phyloP scores from a whole-genome alignment of 2,797 vertebrate species.

The Thunnus albacares region DNA sequence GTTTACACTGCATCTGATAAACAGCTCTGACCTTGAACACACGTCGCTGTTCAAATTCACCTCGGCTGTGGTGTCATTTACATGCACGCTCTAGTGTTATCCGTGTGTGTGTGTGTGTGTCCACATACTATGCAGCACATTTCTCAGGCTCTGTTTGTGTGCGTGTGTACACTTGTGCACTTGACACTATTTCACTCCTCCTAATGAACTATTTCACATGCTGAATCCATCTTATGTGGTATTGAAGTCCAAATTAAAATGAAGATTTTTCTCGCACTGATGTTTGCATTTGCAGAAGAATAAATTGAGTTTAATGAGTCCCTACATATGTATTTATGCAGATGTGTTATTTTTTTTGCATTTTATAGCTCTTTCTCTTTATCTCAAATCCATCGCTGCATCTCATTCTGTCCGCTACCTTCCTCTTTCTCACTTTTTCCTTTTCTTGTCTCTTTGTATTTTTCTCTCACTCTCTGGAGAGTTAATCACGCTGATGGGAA shows the following conservation, averaged over 20 bases:
- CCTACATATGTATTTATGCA: slow-evolving; percentile 77
- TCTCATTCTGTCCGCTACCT: slow-evolving; percentile 38
- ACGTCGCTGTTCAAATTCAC: slow-evolving; percentile 78
- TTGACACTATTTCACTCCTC: slow-evolving; percentile 53
- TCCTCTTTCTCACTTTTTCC: not conserved
- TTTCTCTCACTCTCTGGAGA: slow-evolving; percentile 17
- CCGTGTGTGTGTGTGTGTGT: slow-evolving; percentile 10
- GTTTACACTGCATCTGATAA: slow-evolving; percentile 68
- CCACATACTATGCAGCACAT: slow-evolving; percentile 8
- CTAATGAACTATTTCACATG: slow-evolving; percentile 77
- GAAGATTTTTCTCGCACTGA: slow-evolving; percentile 33
- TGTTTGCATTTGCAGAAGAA: slow-evolving; percentile 58
- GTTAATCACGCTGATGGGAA: slow-evolving; percentile 10
- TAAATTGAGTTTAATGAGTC: slow-evolving; percentile 75
- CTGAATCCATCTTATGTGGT: slow-evolving; percentile 70
- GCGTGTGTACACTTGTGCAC: not conserved
- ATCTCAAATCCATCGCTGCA: slow-evolving; percentile 37
- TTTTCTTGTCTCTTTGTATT: slow-evolving; percentile 3
- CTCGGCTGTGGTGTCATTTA: slow-evolving; percentile 65
- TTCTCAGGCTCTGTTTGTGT: slow-evolving; percentile 29
- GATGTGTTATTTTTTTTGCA: slow-evolving; percentile 50
- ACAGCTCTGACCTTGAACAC: slow-evolving; percentile 83
- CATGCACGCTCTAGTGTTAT: slow-evolving; percentile 41
- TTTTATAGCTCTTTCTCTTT: slow-evolving; percentile 55
- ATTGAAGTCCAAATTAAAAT: slow-evolving; percentile 64